phyloP scores from a whole-genome alignment of 1,140 invertebrate species.

The Nasonia giraulti region DNA sequence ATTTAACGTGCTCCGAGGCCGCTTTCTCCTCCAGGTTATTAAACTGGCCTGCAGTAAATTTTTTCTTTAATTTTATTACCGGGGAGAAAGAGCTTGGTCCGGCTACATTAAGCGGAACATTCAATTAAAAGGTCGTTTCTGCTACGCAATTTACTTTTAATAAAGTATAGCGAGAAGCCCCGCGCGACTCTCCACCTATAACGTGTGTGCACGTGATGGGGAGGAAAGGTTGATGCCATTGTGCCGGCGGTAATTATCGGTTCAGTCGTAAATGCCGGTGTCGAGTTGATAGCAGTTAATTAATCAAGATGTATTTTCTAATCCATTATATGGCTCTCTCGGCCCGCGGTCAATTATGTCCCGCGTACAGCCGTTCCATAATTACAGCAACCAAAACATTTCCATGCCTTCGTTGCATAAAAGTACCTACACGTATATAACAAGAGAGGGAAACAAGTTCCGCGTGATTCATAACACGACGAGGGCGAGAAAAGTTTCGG shows the following conservation, averaged over 20 bases:
- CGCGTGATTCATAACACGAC: background rate
- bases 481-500: background rate
- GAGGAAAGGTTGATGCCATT: background rate
- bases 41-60: slow-evolving; percentile 35
- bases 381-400: background rate
- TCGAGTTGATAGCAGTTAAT: background rate
- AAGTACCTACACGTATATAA: background rate
- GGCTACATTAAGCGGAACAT: background rate
- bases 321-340: background rate
- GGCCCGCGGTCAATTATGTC: background rate
- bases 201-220: background rate
- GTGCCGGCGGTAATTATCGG: background rate
- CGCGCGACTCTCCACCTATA: background rate
- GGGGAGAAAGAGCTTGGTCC: background rate
- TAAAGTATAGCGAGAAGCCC: background rate
- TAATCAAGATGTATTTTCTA: slow-evolving; percentile 8
- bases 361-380: background rate
- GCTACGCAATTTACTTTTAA: background rate
- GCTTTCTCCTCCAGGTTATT: background rate
- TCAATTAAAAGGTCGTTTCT: slow-evolving; percentile 4
- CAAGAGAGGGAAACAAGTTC: background rate
- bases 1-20: slow-evolving; percentile 14
- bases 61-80: slow-evolving; percentile 16
- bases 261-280: background rate
- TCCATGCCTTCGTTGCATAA: background rate